Base-by-base conservation (phyloP, 2,888 invertebrate genomes). In the Muschampia plurimacula region DNA sequence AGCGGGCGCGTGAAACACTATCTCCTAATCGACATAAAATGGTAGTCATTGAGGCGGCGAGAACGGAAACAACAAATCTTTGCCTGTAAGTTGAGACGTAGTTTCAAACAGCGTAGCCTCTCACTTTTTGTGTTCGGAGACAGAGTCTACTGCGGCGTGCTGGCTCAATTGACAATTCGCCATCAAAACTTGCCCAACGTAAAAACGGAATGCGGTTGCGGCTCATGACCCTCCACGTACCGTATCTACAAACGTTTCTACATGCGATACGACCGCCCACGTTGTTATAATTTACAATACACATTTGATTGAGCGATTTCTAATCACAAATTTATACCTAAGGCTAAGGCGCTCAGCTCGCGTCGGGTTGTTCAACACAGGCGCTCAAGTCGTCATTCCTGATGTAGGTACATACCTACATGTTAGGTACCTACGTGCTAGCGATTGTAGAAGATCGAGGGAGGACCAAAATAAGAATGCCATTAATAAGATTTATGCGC, bases 11-110 rank as follows among this genome's bases (percentile, higher is more conserved):
- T 92, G 93, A 90, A 94, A 94, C 90, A 91, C 91, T 92, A 94
- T 93, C 92, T 93, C 81, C 87, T 88, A 90, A 93, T 93, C 93
- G 92, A 92, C 90, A 92, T 87, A 93, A 92, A 93, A 91, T 93
- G 92, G 93, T 92, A 92, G 92, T 88, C 92, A 93, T 92, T 93
- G 90, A 92, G 86, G 89, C 90, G 89, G 87, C 89, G 87, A 88
- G 89, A 93, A 84, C 92, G 93, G 93, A 93, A 92, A 92, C 90
- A 91, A 92, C 90, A 91, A 92, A 92, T 93, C 92, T 90, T 86
- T 81, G 84, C 81, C 82, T 87, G 91, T 91, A 91, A 91, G 86
- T 77, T 85, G 90, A 91, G 88, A 85, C 83, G 83, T 80, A 78
- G 82, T 83, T 86, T 83, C 82, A 62, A 67, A 82, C 82, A 84